Evolutionary conservation across 2,888 invertebrate genomes (phyloP), one percentile per base, ranked within the genome.

Genomic region (Hypomecis punctinalis): DNA sequence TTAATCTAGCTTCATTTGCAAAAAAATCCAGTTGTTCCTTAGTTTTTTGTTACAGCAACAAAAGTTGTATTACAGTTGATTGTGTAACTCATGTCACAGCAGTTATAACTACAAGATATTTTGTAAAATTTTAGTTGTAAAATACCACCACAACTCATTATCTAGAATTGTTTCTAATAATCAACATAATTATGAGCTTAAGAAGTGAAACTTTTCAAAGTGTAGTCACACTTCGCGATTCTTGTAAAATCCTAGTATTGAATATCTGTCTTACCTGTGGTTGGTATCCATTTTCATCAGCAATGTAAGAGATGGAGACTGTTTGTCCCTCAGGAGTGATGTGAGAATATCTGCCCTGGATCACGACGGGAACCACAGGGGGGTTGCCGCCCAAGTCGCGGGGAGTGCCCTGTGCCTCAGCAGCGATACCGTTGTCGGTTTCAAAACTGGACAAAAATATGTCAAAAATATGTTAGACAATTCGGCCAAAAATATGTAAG

Each of bases 271-370:
- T 78, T 80, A 89, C 95, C 83, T 91, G 85, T 37, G 96, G 94
- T 69, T 94, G 94, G 93, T 94, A 96, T 64, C 96, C 96, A 71
- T 95, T 94, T 81, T 96, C 95, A 74, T 96, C 95, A 71, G 96
- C 96, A 63, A 93, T 78, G 85, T 95, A 96, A 51, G 88, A 85
- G 66, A 96, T 80, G n/a, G 86, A 78, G 73, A 95, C 89, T 10
- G 89, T 89, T 48, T 93, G 85, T n/a, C 96, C 96, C 71, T 96
- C 95, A 10, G 95, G 95, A 35, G 94, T 93, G 5, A 90, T 92
- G 85, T 91, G 94, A 40, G 91, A 84, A 88, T 89, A 95, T 0
- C 89, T 81, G 36, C 95, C 95, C 71, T 93, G 89, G 8, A 87
- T 86, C 10, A 93, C 93, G 8, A 85, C 81, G 4, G 89, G 85